Conservation (phyloP, 30 jellyfish, hydroid and myxozoan genomes). For the Pelagia noctiluca region DNA sequence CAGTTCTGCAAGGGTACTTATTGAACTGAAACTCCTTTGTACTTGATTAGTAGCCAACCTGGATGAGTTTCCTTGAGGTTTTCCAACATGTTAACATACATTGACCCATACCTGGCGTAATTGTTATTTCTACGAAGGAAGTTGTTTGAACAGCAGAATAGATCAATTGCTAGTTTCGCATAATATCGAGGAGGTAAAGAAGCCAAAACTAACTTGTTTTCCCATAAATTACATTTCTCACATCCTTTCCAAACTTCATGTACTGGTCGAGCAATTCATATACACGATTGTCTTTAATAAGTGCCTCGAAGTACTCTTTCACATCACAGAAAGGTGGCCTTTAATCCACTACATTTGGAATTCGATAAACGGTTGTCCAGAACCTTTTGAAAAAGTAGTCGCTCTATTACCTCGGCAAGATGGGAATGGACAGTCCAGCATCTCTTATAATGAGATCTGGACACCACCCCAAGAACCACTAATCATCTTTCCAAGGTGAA, state of each 20-base stretch:
- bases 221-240: constrained; percentile 14
- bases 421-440: constrained; percentile 45
- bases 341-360: neutral
- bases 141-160: constrained; percentile 6
- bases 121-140: constrained; percentile 2
- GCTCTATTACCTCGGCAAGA: constrained; percentile 44
- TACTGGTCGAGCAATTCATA: constrained; percentile 17
- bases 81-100: neutral
- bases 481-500: constrained; percentile 57
- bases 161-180: constrained; percentile 32
- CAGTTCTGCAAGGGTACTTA: constrained; percentile 35
- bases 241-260: constrained; percentile 29
- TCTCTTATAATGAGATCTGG: constrained; percentile 41
- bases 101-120: constrained; percentile 41
- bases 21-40: constrained; percentile 30
- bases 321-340: constrained; percentile 23
- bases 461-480: constrained; percentile 53
- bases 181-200: constrained; percentile 24
- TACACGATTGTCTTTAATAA: constrained; percentile 9
- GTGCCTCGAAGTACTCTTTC: constrained; percentile 8
- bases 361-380: neutral
- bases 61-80: constrained; percentile 27
- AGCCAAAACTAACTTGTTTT: constrained; percentile 34
- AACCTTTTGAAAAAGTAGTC: constrained; percentile 49
- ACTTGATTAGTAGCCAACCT: neutral